Conservation (phyloP, 1,140 invertebrate species). For the Cherax destructor region DNA sequence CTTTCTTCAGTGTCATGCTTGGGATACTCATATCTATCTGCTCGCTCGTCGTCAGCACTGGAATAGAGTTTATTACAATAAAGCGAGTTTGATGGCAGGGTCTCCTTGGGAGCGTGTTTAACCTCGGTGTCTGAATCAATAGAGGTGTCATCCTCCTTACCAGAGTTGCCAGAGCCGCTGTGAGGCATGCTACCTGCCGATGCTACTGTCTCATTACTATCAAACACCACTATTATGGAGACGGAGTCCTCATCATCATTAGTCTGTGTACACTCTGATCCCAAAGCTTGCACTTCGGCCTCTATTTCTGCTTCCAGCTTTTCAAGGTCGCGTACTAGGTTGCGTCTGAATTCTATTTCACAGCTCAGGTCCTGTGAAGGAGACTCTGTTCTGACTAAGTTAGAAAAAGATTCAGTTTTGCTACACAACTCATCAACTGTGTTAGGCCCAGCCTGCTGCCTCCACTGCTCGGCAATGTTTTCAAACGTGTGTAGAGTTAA, state of each 20-base stretch:
- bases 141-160: background rate
- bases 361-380: background rate
- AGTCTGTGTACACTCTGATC: background rate
- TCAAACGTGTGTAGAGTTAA: conserved; percentile 68
- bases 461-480: conserved; percentile 64
- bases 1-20: background rate
- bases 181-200: conserved; percentile 32
- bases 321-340: conserved; percentile 54
- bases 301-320: conserved; percentile 59
- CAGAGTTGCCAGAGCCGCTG: conserved; percentile 4
- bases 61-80: background rate
- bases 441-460: background rate
- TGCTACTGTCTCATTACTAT: conserved; percentile 53
- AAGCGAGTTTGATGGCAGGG: background rate
- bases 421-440: background rate
- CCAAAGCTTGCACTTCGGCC: conserved; percentile 46
- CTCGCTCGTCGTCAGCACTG: background rate
- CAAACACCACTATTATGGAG: conserved; percentile 39
- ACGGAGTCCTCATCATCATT: conserved; percentile 10
- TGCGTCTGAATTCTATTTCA: conserved; percentile 53
- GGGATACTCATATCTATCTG: background rate
- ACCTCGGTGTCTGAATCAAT: conserved; percentile 23
- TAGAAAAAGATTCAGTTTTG: conserved; percentile 18
- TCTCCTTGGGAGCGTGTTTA: background rate
- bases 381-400: background rate